Percentiles rank a stretch among this genome's conserved stretches.
Evolutionary conservation across 2,113 vertebrate genomes (phyloP).

Genomic region (Nothocercus nigrocapillus): DNA sequence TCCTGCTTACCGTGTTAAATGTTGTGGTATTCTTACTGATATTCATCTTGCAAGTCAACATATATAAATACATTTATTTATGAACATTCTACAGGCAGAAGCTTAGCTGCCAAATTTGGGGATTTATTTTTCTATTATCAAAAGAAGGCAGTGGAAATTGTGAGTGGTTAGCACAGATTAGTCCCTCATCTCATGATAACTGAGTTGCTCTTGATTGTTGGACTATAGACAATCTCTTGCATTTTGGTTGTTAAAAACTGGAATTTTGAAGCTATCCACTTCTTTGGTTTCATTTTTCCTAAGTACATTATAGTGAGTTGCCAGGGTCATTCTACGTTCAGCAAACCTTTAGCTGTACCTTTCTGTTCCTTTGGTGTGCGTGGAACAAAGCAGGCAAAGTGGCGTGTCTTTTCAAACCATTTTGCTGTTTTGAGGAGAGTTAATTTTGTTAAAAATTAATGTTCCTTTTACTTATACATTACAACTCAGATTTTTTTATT

Average conservation of each 20-base stretch:
- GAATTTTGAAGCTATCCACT: not conserved
- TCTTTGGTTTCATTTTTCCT: not conserved
- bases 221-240: not conserved
- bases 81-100: not conserved
- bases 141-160: not conserved
- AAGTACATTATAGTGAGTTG: not conserved
- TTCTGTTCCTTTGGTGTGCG: not conserved
- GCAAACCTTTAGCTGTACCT: not conserved
- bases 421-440: not conserved
- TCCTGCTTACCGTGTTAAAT: not conserved
- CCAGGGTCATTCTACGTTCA: not conserved
- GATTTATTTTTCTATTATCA: not conserved
- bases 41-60: not conserved
- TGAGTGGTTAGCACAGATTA: not conserved
- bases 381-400: not conserved
- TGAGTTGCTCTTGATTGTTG: not conserved
- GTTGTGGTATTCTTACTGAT: not conserved
- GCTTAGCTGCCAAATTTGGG: not conserved
- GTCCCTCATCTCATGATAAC: not conserved
- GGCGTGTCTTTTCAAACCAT: not conserved
- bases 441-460: not conserved
- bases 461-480: not conserved
- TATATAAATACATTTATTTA: not conserved
- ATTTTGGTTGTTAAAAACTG: not conserved
- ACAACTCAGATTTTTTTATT: not conserved